A percentile compares a stretch with the other conserved stretches of the same genome.
Evolutionary conservation across 2,113 vertebrate genomes (phyloP).

Genomic region (Semnopithecus entellus): DNA sequence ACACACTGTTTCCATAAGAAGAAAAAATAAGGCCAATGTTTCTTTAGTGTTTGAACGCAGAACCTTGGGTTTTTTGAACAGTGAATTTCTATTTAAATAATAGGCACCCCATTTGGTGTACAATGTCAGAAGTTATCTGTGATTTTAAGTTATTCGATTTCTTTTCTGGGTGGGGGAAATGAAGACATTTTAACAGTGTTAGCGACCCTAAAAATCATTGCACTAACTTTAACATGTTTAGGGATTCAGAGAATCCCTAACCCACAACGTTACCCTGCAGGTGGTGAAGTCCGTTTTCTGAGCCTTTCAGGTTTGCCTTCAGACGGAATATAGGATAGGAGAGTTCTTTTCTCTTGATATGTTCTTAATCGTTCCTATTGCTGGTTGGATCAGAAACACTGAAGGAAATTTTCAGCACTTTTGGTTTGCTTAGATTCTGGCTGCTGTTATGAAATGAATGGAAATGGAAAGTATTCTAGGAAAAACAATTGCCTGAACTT

Average conservation of each 20-base stretch:
- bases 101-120: conserved; percentile 43
- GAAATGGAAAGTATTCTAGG: conserved; percentile 60
- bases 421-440: conserved; percentile 59
- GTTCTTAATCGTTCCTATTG: conserved; percentile 36
- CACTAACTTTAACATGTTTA: background rate
- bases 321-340: background rate
- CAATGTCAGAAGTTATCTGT: conserved; percentile 14
- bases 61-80: conserved; percentile 71
- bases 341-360: conserved; percentile 7
- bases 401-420: conserved; percentile 41
- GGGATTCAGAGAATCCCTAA: background rate
- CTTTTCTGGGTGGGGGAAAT: background rate
- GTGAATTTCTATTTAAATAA: conserved; percentile 76
- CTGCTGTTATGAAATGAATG: conserved; percentile 48
- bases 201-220: conserved; percentile 33
- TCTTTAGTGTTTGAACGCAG: conserved; percentile 76
- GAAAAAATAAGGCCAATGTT: conserved; percentile 64
- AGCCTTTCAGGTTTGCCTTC: background rate
- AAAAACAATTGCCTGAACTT: conserved; percentile 62
- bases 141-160: conserved; percentile 23
- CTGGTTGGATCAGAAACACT: conserved; percentile 27
- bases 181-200: background rate
- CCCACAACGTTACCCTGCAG: background rate
- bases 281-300: background rate
- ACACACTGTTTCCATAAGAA: conserved; percentile 61